phyloP scores from a whole-genome alignment of 1,140 invertebrate genomes.

The Luehdorfia chinensis region DNA sequence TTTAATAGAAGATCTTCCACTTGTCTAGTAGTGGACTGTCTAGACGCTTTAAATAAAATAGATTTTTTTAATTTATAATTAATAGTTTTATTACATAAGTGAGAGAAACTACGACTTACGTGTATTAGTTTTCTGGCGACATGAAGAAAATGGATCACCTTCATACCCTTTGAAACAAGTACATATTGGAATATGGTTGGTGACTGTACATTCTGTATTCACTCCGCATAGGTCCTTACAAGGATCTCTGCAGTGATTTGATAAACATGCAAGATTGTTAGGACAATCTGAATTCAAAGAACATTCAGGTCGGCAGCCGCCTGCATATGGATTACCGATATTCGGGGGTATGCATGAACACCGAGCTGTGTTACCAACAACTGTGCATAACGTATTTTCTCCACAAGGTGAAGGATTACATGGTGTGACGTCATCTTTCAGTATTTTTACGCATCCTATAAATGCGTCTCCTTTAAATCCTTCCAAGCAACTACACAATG shows the following conservation, averaged over 20 bases:
- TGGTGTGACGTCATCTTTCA: conserved; percentile 77
- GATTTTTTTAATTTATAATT: no score
- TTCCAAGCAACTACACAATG: conserved; percentile 86
- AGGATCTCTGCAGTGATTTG: conserved; percentile 92
- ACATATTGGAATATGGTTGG: conserved; percentile 89
- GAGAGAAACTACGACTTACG: conserved; percentile 78
- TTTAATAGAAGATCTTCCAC: no score
- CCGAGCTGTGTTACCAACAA: conserved; percentile 81
- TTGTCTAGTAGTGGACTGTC: no score
- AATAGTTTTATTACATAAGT: no score
- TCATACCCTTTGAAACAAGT: conserved; percentile 85
- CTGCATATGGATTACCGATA: conserved; percentile 87
- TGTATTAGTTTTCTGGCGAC: conserved; percentile 78
- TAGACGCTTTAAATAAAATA: no score
- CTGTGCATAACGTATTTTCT: conserved; percentile 86
- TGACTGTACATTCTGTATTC: conserved; percentile 89
- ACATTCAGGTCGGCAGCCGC: conserved; percentile 89
- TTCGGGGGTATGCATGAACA: conserved; percentile 92
- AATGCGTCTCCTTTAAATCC: conserved; percentile 91
- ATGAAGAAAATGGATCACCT: conserved; percentile 90
- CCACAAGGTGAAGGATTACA: conserved; percentile 90
- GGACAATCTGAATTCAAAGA: conserved; percentile 89
- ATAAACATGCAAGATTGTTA: conserved; percentile 87
- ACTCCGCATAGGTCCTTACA: conserved; percentile 90
- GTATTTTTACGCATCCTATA: conserved; percentile 82